These are phyloP conservation scores for Apis laboriosa DNA, from an alignment of 1,140 invertebrate species.

Conservation along the genomic window DNA sequence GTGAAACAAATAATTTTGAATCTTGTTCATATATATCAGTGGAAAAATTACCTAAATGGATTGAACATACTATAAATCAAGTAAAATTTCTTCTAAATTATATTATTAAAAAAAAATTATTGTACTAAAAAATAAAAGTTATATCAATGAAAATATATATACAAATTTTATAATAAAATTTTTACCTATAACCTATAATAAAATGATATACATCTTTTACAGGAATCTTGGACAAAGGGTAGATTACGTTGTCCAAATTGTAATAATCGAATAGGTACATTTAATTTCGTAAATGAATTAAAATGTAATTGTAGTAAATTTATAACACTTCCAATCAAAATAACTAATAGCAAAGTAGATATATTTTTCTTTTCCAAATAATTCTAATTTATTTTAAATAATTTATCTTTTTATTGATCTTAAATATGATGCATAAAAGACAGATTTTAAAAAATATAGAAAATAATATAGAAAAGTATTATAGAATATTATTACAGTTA, in stretches of 20 bases:
- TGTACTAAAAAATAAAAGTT: constrained; percentile 11
- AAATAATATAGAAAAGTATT: background rate
- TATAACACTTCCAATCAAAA: constrained; percentile 70
- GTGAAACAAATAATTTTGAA: constrained; percentile 64
- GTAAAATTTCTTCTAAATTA: constrained; percentile 54
- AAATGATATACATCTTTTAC: constrained; percentile 44
- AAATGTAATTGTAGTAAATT: constrained; percentile 73
- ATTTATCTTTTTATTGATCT: background rate
- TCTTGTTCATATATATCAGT: constrained; percentile 69
- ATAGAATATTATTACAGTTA: no score
- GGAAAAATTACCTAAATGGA: constrained; percentile 74
- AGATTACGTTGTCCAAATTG: constrained; percentile 75
- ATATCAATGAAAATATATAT: constrained; percentile 2
- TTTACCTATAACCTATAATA: background rate
- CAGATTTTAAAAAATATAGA: no score
- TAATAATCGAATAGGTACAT: constrained; percentile 73
- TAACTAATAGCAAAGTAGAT: constrained; percentile 75
- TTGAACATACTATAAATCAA: constrained; percentile 66
- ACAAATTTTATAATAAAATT: background rate
- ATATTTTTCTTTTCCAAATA: constrained; percentile 30
- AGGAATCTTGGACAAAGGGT: constrained; percentile 77
- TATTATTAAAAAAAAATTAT: background rate
- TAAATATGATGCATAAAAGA: no score
- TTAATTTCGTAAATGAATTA: constrained; percentile 73
- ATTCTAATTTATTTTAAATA: background rate